Percentiles rank a stretch among this genome's conserved stretches.
Evolutionary conservation across 2,888 invertebrate genomes (phyloP).

Genomic region (Sclerodermus sp.): DNA sequence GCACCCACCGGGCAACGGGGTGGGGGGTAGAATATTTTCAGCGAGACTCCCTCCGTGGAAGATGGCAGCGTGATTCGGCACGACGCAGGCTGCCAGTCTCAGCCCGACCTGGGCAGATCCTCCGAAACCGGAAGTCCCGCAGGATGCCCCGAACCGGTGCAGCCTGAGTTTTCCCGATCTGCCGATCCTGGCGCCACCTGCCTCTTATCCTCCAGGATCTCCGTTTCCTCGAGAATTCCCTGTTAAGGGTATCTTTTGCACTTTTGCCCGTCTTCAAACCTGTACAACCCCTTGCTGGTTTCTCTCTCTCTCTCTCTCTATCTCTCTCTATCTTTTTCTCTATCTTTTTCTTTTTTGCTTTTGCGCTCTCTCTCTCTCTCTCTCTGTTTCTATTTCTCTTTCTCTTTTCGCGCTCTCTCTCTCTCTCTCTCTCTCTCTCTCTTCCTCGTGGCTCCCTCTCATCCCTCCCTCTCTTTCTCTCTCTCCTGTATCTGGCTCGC

Average conservation of each 20-base stretch:
- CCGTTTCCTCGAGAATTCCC: too few relatives aligned
- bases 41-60: slow-evolving; percentile 54
- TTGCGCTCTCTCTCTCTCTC: slow-evolving; percentile 9
- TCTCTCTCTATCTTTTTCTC: background rate
- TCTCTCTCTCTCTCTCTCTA: slow-evolving; percentile 2
- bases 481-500: slow-evolving; percentile 4
- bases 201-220: too few relatives aligned
- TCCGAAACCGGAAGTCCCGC: too few relatives aligned
- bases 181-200: too few relatives aligned
- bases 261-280: background rate
- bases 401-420: background rate
- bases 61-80: slow-evolving; percentile 53
- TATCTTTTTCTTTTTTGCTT: slow-evolving; percentile 13
- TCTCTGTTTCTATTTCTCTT: background rate
- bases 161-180: too few relatives aligned
- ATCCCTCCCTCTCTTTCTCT: slow-evolving; percentile 10
- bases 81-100: too few relatives aligned
- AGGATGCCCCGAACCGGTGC: too few relatives aligned
- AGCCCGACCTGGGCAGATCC: too few relatives aligned
- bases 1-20: slow-evolving; percentile 24
- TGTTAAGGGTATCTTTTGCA: background rate
- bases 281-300: background rate
- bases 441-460: background rate
- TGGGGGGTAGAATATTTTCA: slow-evolving; percentile 53
- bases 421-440: background rate